Conservation (phyloP, 2,888 invertebrate species). For the Bhutanitis thaidina region DNA sequence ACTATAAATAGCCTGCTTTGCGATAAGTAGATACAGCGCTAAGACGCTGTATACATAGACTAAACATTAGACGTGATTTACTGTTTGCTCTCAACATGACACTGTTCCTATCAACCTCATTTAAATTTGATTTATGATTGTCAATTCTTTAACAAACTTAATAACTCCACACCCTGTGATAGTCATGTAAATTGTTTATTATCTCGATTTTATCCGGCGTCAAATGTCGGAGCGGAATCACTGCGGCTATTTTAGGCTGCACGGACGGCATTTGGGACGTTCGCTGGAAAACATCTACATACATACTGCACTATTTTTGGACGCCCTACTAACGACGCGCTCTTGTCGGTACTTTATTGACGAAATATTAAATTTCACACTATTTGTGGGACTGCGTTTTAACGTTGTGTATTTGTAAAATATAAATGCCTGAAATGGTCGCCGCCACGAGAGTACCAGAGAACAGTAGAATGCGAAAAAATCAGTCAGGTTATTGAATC, state of each 20-base stretch:
- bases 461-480: background rate
- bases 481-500: slow-evolving; percentile 30
- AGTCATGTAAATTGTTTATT: too few species aligned
- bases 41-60: slow-evolving; percentile 20
- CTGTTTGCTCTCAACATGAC: slow-evolving; percentile 8
- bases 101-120: slow-evolving; percentile 1
- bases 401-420: too few species aligned
- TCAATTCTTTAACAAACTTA: too few species aligned
- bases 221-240: slow-evolving; percentile 48
- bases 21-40: slow-evolving; percentile 21
- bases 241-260: slow-evolving; percentile 66
- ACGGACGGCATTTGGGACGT: slow-evolving; percentile 62
- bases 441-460: too few species aligned
- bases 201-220: slow-evolving; percentile 35
- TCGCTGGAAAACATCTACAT: slow-evolving; percentile 69
- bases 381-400: too few species aligned
- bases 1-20: slow-evolving; percentile 47
- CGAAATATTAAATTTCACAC: slow-evolving; percentile 26
- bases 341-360: slow-evolving; percentile 41
- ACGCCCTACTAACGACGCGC: slow-evolving; percentile 60
- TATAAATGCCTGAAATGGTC: too few species aligned
- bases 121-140: too few species aligned
- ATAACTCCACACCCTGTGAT: too few species aligned
- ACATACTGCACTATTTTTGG: slow-evolving; percentile 64
- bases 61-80: slow-evolving; percentile 20